Conservation (phyloP, 2,797 vertebrate species). For the Novumbra hubbsi region DNA sequence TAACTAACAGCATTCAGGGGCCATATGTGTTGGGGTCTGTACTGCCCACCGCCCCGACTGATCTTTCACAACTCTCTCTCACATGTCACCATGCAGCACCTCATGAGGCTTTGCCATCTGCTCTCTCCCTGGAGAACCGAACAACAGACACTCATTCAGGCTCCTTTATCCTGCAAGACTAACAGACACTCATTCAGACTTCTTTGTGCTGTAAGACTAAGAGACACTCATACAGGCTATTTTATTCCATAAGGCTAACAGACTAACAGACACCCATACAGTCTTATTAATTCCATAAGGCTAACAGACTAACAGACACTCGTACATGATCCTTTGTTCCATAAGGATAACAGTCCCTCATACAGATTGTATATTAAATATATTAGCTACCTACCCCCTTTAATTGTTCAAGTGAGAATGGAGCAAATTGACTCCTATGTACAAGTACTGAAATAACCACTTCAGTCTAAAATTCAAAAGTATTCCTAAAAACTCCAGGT, state of each 20-base stretch:
- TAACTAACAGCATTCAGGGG: conserved; percentile 31
- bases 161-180: too few relatives aligned
- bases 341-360: not conserved
- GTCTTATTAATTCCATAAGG: not conserved
- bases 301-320: not conserved
- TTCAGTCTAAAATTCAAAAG: not conserved
- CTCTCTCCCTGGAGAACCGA: not conserved
- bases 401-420: not conserved
- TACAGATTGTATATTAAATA: not conserved
- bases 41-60: conserved; percentile 21
- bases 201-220: not conserved
- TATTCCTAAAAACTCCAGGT: too few relatives aligned
- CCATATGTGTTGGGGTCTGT: conserved; percentile 26
- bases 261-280: not conserved
- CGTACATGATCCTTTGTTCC: not conserved
- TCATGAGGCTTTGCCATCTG: conserved; percentile 44
- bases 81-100: conserved; percentile 38
- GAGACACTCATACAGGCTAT: not conserved
- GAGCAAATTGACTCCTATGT: not conserved
- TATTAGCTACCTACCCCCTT: not conserved
- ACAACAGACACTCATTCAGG: too few relatives aligned
- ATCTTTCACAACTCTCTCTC: conserved; percentile 42
- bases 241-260: not conserved
- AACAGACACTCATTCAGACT: too few relatives aligned
- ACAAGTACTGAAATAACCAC: not conserved